Evolutionary conservation across 2,797 vertebrate genomes (phyloP).

Genomic region (Nyctalus aviator): DNA sequence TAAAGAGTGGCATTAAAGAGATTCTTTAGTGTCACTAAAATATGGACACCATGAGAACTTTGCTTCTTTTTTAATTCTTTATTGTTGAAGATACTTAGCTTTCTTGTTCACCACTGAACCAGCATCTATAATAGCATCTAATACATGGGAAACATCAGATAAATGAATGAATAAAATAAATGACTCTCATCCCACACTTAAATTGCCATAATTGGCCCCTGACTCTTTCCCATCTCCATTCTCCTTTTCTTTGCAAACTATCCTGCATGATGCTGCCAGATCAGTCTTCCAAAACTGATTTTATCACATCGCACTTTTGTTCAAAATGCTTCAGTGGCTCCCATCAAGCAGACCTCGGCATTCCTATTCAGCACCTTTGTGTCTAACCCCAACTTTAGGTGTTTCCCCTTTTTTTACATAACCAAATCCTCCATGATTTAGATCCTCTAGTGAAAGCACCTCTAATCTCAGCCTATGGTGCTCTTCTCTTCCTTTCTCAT

Average conservation of each 20-base stretch:
- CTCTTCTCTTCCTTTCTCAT: not conserved
- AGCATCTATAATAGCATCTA: not conserved
- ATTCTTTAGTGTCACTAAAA: not conserved
- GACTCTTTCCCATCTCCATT: not conserved
- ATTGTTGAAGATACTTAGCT: not conserved
- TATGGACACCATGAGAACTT: not conserved
- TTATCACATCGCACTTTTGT: not conserved
- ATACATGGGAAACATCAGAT: conserved; percentile 4
- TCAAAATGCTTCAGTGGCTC: not conserved
- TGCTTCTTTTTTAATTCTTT: not conserved
- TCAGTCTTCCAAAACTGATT: not conserved
- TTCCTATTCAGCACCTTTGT: not conserved
- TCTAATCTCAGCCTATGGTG: not conserved
- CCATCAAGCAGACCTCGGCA: not conserved
- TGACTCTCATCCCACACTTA: not conserved
- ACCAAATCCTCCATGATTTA: conserved; percentile 14
- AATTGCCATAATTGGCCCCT: conserved; percentile 29
- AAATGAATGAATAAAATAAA: conserved; percentile 25
- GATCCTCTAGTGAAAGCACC: not conserved
- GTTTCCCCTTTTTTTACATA: not conserved
- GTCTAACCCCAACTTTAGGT: not conserved
- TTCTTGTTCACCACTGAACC: not conserved
- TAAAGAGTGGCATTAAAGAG: not conserved
- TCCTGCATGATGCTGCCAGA: not conserved
- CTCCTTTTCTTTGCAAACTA: not conserved